Conservation (phyloP, 2,888 invertebrate genomes). For the Brachyopa scutellaris region DNA sequence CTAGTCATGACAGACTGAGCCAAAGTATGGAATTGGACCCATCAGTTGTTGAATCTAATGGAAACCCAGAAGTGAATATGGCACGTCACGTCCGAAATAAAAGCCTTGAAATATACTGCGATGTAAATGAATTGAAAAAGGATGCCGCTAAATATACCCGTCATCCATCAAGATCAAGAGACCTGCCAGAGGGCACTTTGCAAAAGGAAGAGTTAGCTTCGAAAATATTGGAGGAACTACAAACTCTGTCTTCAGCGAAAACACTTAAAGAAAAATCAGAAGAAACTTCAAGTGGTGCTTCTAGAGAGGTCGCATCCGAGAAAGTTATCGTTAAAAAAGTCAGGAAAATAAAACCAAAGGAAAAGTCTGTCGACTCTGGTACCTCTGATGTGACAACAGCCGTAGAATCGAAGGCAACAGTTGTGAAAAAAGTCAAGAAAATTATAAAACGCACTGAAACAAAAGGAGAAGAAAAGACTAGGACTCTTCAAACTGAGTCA, state of each 20-base stretch:
- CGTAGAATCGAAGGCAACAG: constrained; percentile 71
- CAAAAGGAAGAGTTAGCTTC: constrained; percentile 79
- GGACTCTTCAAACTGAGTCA: constrained; percentile 35
- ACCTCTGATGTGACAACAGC: constrained; percentile 55
- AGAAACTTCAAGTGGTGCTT: constrained; percentile 59
- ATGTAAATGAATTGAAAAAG: constrained; percentile 34
- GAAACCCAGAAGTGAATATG: constrained; percentile 72
- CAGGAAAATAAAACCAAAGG: constrained; percentile 77
- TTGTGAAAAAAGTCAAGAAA: constrained; percentile 78
- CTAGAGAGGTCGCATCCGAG: constrained; percentile 48
- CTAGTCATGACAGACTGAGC: constrained; percentile 79
- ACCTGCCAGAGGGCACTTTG: constrained; percentile 59
- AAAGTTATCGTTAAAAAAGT: constrained; percentile 74
- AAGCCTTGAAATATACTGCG: constrained; percentile 78
- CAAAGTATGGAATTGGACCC: constrained; percentile 76
- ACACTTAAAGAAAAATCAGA: constrained; percentile 74
- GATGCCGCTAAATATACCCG: constrained; percentile 29
- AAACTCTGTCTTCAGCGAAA: constrained; percentile 78
- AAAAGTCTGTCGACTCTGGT: constrained; percentile 72
- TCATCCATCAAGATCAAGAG: constrained; percentile 54
- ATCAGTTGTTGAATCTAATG: constrained; percentile 19
- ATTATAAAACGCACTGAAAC: constrained; percentile 77
- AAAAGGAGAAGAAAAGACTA: constrained; percentile 67
- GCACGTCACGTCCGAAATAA: constrained; percentile 78
- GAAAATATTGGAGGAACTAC: constrained; percentile 80